A percentile compares a stretch with the other conserved stretches of the same genome.
These are phyloP conservation scores for Phenganax stokvisi DNA, from an alignment of 92 coral and sea anemone species.

Conservation along the genomic window DNA sequence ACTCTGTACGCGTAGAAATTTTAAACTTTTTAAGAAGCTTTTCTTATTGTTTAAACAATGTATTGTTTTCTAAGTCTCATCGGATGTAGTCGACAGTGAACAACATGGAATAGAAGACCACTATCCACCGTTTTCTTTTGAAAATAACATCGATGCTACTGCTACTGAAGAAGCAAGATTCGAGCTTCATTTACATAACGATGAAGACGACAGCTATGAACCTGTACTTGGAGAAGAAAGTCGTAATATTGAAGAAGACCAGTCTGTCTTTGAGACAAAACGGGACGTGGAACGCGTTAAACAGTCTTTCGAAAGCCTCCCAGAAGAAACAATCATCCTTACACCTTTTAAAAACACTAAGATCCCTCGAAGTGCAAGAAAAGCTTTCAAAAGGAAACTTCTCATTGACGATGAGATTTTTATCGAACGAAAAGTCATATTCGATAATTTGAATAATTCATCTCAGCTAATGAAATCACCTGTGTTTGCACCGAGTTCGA, in stretches of 20 bases:
- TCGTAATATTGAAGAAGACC: neutral
- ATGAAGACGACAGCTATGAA: neutral
- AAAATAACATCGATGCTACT: neutral
- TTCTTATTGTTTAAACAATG: neutral
- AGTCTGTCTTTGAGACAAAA: too few species aligned
- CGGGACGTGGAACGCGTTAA: too few species aligned
- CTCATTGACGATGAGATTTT: conserved; percentile 17
- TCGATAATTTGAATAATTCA: conserved; percentile 13
- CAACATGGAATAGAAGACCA: neutral
- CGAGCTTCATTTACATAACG: neutral
- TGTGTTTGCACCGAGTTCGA: conserved; percentile 16
- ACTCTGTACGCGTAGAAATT: too few species aligned
- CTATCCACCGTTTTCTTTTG: neutral
- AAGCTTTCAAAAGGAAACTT: conserved; percentile 27
- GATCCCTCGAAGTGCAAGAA: neutral
- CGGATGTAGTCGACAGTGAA: conserved; percentile 3
- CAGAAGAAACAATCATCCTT: neutral
- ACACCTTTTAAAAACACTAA: conserved; percentile 1
- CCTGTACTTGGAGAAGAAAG: neutral
- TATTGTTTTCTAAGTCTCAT: conserved; percentile 8
- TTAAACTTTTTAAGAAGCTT: neutral
- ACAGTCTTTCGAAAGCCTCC: neutral
- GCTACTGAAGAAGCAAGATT: neutral
- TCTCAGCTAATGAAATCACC: neutral
- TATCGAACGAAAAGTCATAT: conserved; percentile 6